Conservation (phyloP, 2,888 invertebrate genomes). For the Tetranychus truncatus region DNA sequence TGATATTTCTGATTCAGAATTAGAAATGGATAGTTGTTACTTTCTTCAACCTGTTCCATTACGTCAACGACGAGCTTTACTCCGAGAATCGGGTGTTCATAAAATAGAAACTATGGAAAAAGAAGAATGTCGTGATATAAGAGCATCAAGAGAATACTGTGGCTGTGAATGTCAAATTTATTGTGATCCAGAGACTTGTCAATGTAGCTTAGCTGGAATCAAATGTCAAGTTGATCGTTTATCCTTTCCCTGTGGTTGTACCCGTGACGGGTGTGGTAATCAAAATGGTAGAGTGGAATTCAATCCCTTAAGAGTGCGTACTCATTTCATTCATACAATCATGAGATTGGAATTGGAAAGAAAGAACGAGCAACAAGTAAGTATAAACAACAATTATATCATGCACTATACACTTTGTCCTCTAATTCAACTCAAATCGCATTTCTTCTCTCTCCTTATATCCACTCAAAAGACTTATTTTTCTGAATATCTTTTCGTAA, state of each 20-base stretch:
- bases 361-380: slow-evolving; percentile 40
- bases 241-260: slow-evolving; percentile 91
- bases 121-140: slow-evolving; percentile 74
- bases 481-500: background rate
- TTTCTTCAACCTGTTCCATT: slow-evolving; percentile 79
- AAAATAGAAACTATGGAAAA: slow-evolving; percentile 84
- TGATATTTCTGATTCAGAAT: slow-evolving; percentile 47
- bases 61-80: slow-evolving; percentile 62
- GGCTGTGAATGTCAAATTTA: slow-evolving; percentile 78
- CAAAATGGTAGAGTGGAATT: slow-evolving; percentile 83
- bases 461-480: background rate
- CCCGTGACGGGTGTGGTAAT: slow-evolving; percentile 80
- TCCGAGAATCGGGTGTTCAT: slow-evolving; percentile 76
- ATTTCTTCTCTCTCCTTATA: background rate
- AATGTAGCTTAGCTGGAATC: slow-evolving; percentile 81
- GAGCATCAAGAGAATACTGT: slow-evolving; percentile 54
- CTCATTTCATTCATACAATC: slow-evolving; percentile 87
- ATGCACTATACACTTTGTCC: slow-evolving; percentile 8
- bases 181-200: slow-evolving; percentile 87
- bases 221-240: slow-evolving; percentile 89
- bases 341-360: slow-evolving; percentile 79
- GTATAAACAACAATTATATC: slow-evolving; percentile 11
- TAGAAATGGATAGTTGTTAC: slow-evolving; percentile 71
- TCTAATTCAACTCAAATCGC: slow-evolving; percentile 21
- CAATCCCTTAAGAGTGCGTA: slow-evolving; percentile 79